A percentile compares a stretch with the other conserved stretches of the same genome.
These are phyloP conservation scores for Amblyopsis hoosieri DNA, from an alignment of 2,797 vertebrate genomes.

Conservation along the genomic window DNA sequence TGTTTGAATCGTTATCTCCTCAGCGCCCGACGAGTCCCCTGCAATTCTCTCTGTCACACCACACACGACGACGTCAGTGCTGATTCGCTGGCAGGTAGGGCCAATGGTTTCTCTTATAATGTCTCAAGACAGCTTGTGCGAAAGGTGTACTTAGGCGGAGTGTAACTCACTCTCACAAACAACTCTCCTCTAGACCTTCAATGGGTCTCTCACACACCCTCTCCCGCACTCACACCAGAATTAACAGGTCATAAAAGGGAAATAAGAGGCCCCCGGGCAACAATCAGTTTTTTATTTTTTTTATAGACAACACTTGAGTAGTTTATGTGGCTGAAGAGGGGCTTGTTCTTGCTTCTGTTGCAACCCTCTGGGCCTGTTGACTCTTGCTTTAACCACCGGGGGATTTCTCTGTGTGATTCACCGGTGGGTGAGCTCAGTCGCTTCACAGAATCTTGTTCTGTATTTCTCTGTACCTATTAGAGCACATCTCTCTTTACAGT, in stretches of 20 bases:
- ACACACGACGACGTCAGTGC: constrained; percentile 92
- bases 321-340: constrained; percentile 53
- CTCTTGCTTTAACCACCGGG: constrained; percentile 47
- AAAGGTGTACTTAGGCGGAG: constrained; percentile 29
- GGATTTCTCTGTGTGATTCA: constrained; percentile 57
- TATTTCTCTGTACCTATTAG: constrained; percentile 14
- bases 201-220: constrained; percentile 16
- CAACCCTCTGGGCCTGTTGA: constrained; percentile 35
- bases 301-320: constrained; percentile 59
- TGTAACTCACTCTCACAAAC: constrained; percentile 20
- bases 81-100: constrained; percentile 94
- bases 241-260: constrained; percentile 59
- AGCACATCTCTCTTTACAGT: constrained; percentile 1
- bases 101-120: constrained; percentile 4
- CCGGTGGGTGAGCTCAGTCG: constrained; percentile 37
- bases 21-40: constrained; percentile 83
- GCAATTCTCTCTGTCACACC: constrained; percentile 89
- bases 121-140: constrained; percentile 5
- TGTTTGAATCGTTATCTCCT: constrained; percentile 28
- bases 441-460: background rate
- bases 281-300: constrained; percentile 48
- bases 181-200: background rate
- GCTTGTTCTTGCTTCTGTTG: constrained; percentile 34
- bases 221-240: constrained; percentile 51
- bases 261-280: constrained; percentile 51